phyloP scores from a whole-genome alignment of 1,140 invertebrate species.

The Rhopalosiphum maidis region DNA sequence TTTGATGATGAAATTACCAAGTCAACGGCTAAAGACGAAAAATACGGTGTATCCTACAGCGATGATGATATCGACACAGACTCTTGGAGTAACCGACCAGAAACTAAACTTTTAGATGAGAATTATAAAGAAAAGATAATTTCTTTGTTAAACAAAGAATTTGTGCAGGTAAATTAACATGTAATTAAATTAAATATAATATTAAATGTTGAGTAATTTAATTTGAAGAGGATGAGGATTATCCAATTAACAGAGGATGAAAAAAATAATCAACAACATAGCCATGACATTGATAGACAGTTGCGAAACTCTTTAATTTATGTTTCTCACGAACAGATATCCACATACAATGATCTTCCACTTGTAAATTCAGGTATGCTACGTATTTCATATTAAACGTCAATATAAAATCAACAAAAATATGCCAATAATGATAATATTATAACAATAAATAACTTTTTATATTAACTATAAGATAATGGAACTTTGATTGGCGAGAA shows the following conservation, averaged over 20 bases:
- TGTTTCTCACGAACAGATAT: neutral
- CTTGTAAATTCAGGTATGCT: neutral
- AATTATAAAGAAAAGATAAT: conserved; percentile 46
- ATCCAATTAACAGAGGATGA: conserved; percentile 19
- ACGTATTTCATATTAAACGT: neutral
- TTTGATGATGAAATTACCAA: neutral
- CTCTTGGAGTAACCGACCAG: neutral
- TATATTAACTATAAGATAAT: neutral
- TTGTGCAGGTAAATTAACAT: conserved; percentile 21
- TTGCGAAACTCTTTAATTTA: conserved; percentile 11
- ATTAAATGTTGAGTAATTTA: neutral
- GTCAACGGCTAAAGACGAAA: conserved; percentile 3
- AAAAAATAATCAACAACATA: neutral
- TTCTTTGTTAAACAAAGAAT: conserved; percentile 22
- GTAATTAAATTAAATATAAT: neutral
- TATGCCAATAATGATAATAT: neutral
- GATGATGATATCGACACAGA: neutral
- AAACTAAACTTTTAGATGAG: neutral
- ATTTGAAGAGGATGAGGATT: conserved; percentile 35
- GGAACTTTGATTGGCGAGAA: neutral
- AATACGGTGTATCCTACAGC: neutral
- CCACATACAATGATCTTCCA: neutral
- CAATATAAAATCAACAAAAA: neutral
- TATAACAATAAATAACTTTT: neutral
- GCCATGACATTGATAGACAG: neutral